Base-by-base conservation (phyloP, 2,888 invertebrate species). In the Poecilus cupreus region DNA sequence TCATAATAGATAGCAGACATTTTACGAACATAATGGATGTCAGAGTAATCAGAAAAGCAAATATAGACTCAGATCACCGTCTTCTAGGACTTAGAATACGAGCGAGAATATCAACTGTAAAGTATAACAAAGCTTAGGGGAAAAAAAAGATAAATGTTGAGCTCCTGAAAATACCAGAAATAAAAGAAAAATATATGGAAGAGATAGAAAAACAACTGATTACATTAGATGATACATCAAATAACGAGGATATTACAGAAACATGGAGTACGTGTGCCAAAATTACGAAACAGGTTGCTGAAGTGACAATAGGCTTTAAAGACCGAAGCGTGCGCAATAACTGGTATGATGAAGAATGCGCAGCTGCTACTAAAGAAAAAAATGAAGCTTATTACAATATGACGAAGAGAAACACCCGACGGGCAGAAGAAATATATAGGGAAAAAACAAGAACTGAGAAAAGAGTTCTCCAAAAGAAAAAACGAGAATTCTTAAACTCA, bases 11-110 rank as follows among this genome's bases (percentile, higher is more conserved):
- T n/a, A 64, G 39, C 10, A 72, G 24, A 70, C 74, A 79, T 51
- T 37, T 20, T n/a, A 37, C 26, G n/a, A 13, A 70, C 39, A 43
- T 82, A 26, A 37, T 13, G 26, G 82, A 82, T 26, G 54, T 39
- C 5, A 77, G 82, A 75, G 57, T 39, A n/a, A 77, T 51, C n/a
- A 64, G 78, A 39, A 68, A 39, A n/a, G 77, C 82, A 70, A 60
- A 82, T 54, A 37, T 22, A 32, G 77, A 82, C 43, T 68, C 22
- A 13, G 82, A 82, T 20, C 70, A 82, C 22, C 10, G 37, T 11
- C 51, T 77, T 18, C 49, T 76, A 6, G 51, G 49, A 32, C 11
- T 54, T 1, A 82, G 46, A 60, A 20, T 75, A 43, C 72, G 75
- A 74, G 49, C 64, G 22, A 82, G 10, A 46, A 82, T 82, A 37